A percentile compares a stretch with the other conserved stretches of the same genome.
Conservation (phyloP, 2,888 invertebrate species). For the Ectemnius continuus region DNA sequence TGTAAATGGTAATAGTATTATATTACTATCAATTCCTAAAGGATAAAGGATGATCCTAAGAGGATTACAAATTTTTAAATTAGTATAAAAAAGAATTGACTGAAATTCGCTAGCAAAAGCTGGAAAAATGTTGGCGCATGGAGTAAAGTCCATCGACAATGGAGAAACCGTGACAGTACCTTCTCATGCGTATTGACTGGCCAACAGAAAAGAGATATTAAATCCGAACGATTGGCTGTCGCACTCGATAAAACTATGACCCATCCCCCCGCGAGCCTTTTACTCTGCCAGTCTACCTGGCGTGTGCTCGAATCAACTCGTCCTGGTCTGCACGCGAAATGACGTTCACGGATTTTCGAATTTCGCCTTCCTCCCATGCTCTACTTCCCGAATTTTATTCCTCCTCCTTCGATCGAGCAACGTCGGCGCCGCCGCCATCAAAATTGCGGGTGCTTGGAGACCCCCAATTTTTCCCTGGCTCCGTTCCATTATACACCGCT, state of each 20-base stretch:
- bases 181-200: conserved; percentile 2
- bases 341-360: conserved; percentile 41
- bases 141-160: conserved; percentile 54
- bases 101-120: conserved; percentile 34
- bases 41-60: no score
- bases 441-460: background rate
- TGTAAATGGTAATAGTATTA: no score
- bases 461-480: background rate
- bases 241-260: conserved; percentile 52
- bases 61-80: background rate
- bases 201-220: conserved; percentile 55
- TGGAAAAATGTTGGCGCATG: conserved; percentile 36
- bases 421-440: background rate
- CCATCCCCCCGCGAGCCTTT: background rate
- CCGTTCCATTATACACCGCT: background rate
- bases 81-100: conserved; percentile 26
- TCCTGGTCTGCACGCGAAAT: conserved; percentile 3
- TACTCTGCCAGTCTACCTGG: background rate
- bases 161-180: conserved; percentile 48
- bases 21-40: no score
- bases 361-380: conserved; percentile 26
- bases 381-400: conserved; percentile 20
- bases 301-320: conserved; percentile 15
- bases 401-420: background rate
- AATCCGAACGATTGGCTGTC: conserved; percentile 58